These are phyloP conservation scores for Empis stercorea DNA, from an alignment of 2,888 invertebrate species.

Conservation along the genomic window DNA sequence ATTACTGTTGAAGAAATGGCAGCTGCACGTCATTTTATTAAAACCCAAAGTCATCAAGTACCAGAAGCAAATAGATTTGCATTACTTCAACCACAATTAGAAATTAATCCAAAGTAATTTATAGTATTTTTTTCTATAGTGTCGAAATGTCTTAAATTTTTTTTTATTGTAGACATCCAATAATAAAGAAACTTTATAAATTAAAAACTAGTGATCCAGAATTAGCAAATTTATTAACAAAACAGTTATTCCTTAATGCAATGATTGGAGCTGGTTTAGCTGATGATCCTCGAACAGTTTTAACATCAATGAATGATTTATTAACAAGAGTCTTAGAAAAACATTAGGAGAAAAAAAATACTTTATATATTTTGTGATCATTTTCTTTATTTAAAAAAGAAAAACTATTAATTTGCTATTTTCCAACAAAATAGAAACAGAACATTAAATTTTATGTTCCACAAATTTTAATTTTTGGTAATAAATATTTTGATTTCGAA, in stretches of 20 bases:
- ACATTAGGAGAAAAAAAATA: constrained; percentile 39
- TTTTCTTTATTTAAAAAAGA: not conserved
- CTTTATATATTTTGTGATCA: not conserved
- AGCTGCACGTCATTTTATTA: constrained; percentile 85
- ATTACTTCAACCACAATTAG: constrained; percentile 78
- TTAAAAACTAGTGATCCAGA: constrained; percentile 62
- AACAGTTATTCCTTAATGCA: constrained; percentile 87
- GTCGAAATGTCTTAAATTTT: constrained; percentile 1
- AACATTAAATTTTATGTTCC: no score
- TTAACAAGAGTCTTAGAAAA: constrained; percentile 69
- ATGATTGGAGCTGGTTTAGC: constrained; percentile 92
- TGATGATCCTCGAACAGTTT: constrained; percentile 76
- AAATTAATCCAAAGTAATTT: constrained; percentile 83
- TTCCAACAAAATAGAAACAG: no score
- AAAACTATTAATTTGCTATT: no score
- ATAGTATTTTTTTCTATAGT: not conserved
- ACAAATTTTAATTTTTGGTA: no score
- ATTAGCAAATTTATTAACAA: constrained; percentile 68
- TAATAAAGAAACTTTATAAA: constrained; percentile 75
- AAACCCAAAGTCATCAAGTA: constrained; percentile 70
- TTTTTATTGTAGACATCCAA: constrained; percentile 54
- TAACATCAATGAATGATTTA: constrained; percentile 78
- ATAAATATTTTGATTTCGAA: no score
- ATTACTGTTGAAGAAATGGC: constrained; percentile 96
- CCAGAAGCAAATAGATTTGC: constrained; percentile 77